phyloP scores from a whole-genome alignment of 2,113 vertebrate species.

The Prietella phreatophila region DNA sequence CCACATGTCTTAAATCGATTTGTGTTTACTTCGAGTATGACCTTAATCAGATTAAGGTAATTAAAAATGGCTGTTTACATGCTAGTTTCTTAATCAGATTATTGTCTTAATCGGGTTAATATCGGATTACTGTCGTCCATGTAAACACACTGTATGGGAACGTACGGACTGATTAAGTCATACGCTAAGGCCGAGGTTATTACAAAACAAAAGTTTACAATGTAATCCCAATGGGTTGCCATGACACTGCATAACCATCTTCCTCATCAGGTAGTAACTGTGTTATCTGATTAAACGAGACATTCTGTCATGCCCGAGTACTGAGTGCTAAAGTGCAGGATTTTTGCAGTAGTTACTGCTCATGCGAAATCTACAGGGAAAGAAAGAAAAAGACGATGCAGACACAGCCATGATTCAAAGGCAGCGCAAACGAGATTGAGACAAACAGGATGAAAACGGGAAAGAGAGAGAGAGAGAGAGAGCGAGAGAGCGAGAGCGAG shows the following conservation, averaged over 20 bases:
- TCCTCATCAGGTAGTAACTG: not conserved
- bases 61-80: no score
- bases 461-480: not conserved
- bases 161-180: no score
- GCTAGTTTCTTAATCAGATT: no score
- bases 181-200: not conserved
- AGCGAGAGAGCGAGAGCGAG: not conserved
- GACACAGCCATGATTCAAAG: conserved; percentile 3
- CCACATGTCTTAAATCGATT: no score
- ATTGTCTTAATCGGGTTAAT: no score
- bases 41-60: no score
- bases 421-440: not conserved
- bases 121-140: no score
- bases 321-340: not conserved
- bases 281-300: not conserved
- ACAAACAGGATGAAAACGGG: conserved; percentile 15
- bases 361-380: not conserved
- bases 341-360: not conserved
- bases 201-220: not conserved
- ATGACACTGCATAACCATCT: not conserved
- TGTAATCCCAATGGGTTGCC: no score
- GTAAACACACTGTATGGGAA: no score
- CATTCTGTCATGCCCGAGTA: not conserved
- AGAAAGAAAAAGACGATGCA: not conserved
- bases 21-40: no score